Percentiles rank a stretch among this genome's conserved stretches.
Evolutionary conservation across 1,140 invertebrate genomes (phyloP).

Genomic region (Ephestia elutella): DNA sequence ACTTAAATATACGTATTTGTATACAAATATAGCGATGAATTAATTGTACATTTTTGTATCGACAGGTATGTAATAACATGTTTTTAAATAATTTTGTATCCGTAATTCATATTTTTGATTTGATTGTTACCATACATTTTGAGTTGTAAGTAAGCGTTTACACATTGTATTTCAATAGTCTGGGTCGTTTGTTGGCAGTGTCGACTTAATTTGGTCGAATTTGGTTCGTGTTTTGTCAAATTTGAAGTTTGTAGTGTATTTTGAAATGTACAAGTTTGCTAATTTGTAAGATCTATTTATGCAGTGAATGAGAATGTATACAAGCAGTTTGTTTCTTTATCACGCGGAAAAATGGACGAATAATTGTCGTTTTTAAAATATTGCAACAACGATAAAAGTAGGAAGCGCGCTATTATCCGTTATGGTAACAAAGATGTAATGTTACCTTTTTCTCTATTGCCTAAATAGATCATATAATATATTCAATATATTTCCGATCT

Average conservation of each 20-base stretch:
- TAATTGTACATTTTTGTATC: constrained; percentile 7
- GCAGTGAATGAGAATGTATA: background rate
- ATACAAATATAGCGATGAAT: constrained; percentile 3
- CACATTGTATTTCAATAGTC: background rate
- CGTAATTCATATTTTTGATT: background rate
- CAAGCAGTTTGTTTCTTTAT: too few species aligned
- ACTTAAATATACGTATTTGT: background rate
- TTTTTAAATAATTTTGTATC: background rate
- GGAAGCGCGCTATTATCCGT: too few species aligned
- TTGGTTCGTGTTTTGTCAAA: background rate
- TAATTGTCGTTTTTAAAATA: too few species aligned
- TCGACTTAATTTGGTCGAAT: background rate
- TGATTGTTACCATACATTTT: background rate
- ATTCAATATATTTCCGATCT: background rate
- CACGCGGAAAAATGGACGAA: too few species aligned
- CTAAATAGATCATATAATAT: background rate
- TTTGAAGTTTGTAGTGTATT: too few species aligned
- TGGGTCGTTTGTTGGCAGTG: background rate
- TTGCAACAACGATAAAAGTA: too few species aligned
- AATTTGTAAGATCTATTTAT: background rate
- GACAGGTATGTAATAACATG: background rate
- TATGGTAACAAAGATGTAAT: too few species aligned
- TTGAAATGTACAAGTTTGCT: background rate
- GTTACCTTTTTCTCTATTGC: background rate
- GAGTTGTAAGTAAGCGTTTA: constrained; percentile 2